Percentiles rank a stretch among this genome's conserved stretches.
Conservation (phyloP, 2,888 invertebrate genomes). For the Muscina levida region DNA sequence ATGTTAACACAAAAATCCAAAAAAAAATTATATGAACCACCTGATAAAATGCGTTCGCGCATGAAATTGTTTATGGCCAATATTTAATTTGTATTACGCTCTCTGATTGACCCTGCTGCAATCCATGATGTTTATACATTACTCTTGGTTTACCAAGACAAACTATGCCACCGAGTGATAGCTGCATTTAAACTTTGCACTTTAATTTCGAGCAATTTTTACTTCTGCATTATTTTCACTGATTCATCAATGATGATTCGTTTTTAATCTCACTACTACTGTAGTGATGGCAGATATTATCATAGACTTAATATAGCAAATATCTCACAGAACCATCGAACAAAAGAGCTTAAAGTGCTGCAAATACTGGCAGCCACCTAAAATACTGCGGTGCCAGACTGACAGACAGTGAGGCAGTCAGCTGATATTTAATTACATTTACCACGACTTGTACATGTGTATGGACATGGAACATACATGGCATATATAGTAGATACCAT, state of each 20-base stretch:
- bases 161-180: too few relatives aligned
- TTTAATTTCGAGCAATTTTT: too few relatives aligned
- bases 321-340: too few relatives aligned
- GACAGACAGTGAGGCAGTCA: too few relatives aligned
- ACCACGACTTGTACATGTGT: not conserved
- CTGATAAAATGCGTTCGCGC: not conserved
- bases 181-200: too few relatives aligned
- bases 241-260: too few relatives aligned
- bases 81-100: slow-evolving; percentile 11
- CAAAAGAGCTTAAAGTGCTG: not conserved
- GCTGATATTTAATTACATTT: slow-evolving; percentile 9
- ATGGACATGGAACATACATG: not conserved
- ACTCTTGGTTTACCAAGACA: not conserved
- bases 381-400: not conserved
- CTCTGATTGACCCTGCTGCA: not conserved
- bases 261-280: too few relatives aligned
- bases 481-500: not conserved
- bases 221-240: too few relatives aligned
- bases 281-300: too few relatives aligned
- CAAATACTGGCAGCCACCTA: not conserved
- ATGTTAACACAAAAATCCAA: too few relatives aligned
- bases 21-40: too few relatives aligned
- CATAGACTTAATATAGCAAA: too few relatives aligned
- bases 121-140: not conserved
- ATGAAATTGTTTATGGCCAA: slow-evolving; percentile 21